Evolutionary conservation across 2,888 invertebrate species (phyloP).

Genomic region (Tiliacea aurago): DNA sequence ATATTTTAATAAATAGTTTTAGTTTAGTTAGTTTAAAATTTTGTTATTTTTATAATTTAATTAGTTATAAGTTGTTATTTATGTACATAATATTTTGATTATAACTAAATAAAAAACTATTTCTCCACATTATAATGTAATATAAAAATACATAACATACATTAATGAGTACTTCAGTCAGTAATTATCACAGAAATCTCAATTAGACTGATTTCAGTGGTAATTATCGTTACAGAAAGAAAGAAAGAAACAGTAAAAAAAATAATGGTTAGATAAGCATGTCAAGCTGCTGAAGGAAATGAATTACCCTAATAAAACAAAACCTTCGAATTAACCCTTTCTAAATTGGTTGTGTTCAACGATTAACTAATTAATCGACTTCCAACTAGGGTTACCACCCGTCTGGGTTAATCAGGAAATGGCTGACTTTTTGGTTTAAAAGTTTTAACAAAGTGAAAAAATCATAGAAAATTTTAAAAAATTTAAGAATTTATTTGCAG

Average conservation of each 20-base stretch:
- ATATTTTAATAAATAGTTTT: no score
- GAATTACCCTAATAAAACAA: slow-evolving; percentile 13
- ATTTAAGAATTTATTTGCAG: no score
- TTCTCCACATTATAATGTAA: no score
- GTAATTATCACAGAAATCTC: neutral
- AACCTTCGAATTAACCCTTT: slow-evolving; percentile 23
- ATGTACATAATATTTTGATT: no score
- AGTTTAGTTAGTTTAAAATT: no score
- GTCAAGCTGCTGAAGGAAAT: slow-evolving; percentile 15
- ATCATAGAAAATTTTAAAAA: no score
- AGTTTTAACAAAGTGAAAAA: neutral
- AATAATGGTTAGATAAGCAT: neutral
- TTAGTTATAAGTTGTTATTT: no score
- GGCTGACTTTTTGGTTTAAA: neutral
- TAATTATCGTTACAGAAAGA: neutral
- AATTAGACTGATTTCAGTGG: neutral
- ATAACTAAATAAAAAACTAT: no score
- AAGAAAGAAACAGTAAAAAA: neutral
- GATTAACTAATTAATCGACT: slow-evolving; percentile 39
- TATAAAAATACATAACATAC: no score
- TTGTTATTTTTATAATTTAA: no score
- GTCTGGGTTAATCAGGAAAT: neutral
- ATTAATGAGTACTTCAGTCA: no score
- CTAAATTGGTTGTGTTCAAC: slow-evolving; percentile 33
- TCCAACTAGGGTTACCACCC: slow-evolving; percentile 1